A percentile compares a stretch with the other conserved stretches of the same genome.
Conservation (phyloP, 1,140 invertebrate genomes). For the Lordiphosa collinella region DNA sequence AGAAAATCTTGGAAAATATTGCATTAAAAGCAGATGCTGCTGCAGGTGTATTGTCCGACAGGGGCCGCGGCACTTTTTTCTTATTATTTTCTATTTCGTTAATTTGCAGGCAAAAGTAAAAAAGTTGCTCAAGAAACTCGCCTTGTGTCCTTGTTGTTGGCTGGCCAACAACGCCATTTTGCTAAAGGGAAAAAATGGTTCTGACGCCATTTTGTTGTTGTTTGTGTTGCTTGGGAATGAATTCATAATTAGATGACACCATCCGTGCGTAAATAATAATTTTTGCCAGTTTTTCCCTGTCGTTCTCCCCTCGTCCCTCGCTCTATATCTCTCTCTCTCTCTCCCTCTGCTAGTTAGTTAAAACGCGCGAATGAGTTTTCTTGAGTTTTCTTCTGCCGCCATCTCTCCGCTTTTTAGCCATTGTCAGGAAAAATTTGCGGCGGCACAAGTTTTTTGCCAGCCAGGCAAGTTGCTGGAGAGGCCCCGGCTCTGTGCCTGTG, state of each 20-base stretch:
- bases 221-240: conserved; percentile 59
- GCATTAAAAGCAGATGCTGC: conserved; percentile 52
- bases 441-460: conserved; percentile 61
- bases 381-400: conserved; percentile 39
- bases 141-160: neutral
- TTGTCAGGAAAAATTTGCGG: conserved; percentile 59
- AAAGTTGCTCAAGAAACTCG: conserved; percentile 38
- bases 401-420: conserved; percentile 18
- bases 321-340: neutral
- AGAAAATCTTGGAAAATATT: conserved; percentile 59
- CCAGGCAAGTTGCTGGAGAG: conserved; percentile 22
- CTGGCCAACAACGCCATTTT: conserved; percentile 20
- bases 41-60: conserved; percentile 68
- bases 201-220: conserved; percentile 25
- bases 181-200: neutral
- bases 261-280: conserved; percentile 80
- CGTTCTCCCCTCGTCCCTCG: conserved; percentile 1
- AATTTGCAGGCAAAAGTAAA: conserved; percentile 44
- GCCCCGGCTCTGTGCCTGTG: conserved; percentile 21
- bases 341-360: conserved; percentile 64
- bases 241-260: conserved; percentile 80
- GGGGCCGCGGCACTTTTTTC: conserved; percentile 27
- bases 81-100: conserved; percentile 37
- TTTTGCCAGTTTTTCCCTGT: conserved; percentile 52
- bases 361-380: conserved; percentile 75